phyloP scores from a whole-genome alignment of 2,888 invertebrate genomes.

The Capitulum mitella region DNA sequence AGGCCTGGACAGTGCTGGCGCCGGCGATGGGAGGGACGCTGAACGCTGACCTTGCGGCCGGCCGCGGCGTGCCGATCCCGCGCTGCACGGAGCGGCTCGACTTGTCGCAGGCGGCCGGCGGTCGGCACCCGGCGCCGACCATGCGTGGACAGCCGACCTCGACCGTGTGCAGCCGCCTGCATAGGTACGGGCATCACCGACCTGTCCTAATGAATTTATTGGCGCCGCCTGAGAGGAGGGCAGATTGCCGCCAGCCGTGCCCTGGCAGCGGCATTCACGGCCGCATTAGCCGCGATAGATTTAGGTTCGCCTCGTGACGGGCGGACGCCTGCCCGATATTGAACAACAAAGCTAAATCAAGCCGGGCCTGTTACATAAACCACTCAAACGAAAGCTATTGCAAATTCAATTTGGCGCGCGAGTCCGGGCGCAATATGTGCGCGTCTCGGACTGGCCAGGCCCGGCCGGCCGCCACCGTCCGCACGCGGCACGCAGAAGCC shows the following conservation, averaged over 20 bases:
- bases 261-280: background rate
- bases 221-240: background rate
- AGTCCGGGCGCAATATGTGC: background rate
- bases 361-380: background rate
- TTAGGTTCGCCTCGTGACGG: background rate
- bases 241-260: background rate
- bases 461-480: background rate
- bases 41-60: background rate
- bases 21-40: background rate
- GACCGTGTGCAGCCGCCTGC: no score
- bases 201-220: background rate
- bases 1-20: no score
- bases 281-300: background rate
- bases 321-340: background rate
- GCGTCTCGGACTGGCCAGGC: no score
- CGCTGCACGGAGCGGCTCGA: background rate
- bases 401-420: background rate
- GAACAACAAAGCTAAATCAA: slow-evolving; percentile 3
- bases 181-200: background rate
- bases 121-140: no score
- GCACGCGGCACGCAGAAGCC: background rate
- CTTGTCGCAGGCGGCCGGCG: slow-evolving; percentile 1
- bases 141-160: no score
- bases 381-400: background rate
- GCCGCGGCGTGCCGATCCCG: background rate